A percentile compares a stretch with the other conserved stretches of the same genome.
Evolutionary conservation across 2,797 vertebrate species (phyloP).

Genomic region (Sylvia borin): DNA sequence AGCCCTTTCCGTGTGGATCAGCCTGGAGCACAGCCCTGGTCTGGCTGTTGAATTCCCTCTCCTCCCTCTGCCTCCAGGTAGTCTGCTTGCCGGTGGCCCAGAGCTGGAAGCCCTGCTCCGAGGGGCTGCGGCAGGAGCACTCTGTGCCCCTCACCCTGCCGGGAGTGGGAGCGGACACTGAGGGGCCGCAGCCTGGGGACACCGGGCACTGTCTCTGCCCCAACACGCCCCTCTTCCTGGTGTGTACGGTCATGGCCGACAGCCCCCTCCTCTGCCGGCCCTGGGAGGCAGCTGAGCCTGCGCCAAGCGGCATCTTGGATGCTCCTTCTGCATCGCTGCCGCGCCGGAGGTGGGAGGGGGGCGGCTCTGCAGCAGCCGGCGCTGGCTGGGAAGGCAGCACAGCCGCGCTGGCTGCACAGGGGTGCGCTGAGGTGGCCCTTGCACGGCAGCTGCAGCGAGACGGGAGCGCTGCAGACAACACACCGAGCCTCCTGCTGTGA

Average conservation of each 20-base stretch:
- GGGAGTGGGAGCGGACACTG: neutral
- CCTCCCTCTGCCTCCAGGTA: no score
- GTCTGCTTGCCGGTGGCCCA: neutral
- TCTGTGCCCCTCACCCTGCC: neutral
- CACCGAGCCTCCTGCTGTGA: fast-evolving
- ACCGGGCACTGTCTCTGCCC: neutral
- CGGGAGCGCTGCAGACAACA: neutral
- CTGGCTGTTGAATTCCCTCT: fast-evolving
- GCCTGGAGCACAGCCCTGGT: neutral
- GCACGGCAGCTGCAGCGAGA: neutral
- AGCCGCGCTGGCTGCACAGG: fast-evolving
- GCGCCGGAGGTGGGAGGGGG: neutral
- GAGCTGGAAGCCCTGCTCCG: neutral
- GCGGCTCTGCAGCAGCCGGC: neutral
- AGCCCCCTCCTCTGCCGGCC: neutral
- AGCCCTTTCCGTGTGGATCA: neutral
- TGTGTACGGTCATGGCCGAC: neutral
- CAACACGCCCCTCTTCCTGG: fast-evolving
- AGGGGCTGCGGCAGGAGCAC: neutral
- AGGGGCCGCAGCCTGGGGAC: fast-evolving
- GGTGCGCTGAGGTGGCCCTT: fast-evolving
- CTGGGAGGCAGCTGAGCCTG: constrained; percentile 9
- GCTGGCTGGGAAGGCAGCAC: neutral
- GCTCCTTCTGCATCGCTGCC: neutral
- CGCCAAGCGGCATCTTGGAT: neutral